Base-by-base conservation (phyloP, 2,888 invertebrate species). In the Eurois occulta region DNA sequence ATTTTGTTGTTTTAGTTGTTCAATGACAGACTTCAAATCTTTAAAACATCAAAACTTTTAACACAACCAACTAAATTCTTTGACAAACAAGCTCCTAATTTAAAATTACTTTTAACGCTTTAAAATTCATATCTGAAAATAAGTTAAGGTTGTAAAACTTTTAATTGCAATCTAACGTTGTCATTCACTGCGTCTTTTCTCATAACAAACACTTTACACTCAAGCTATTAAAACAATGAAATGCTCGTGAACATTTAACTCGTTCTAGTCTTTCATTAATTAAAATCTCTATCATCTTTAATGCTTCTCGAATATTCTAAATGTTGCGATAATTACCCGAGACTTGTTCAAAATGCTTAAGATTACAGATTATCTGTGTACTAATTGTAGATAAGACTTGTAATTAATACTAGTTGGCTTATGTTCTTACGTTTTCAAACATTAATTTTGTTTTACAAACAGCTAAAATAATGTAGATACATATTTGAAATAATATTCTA, bases 241-340 rank as follows among this genome's bases (percentile, higher is more conserved):
- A 80, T 62, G 55, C 64, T 84, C 48, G 67, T 77, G 48, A 75
- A 79, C 81, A 75, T 84, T 69, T 60, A 78, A 79, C 55, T 28
- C n/a, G 46, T 72, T 79, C 74, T 48, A 78, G 65, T 69, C 66
- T 65, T 70, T 71, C 24, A 78, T 82, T 75, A 88, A 86, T 81
- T 87, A 72, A 81, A 86, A 71, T 82, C 60, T 77, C 46, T 68
- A 72, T 60, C 43, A 71, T 73, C 28, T 77, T 65, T 43, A 73
- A 76, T 43, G 66, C 67, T 84, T 82, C 64, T 62, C 64, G 24
- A 84, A 82, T 74, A 77, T 81, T 82, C 43, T 75, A 67, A 69
- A 68, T 64, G 68, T 52, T 41, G 55, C 46, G 13, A 46, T 71
- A 62, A 68, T 78, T 7, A 21, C 13, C 41, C 64, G 46, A 72